These are phyloP conservation scores for Drosophila pseudoananassae DNA, from an alignment of 1,140 invertebrate genomes.

Conservation along the genomic window DNA sequence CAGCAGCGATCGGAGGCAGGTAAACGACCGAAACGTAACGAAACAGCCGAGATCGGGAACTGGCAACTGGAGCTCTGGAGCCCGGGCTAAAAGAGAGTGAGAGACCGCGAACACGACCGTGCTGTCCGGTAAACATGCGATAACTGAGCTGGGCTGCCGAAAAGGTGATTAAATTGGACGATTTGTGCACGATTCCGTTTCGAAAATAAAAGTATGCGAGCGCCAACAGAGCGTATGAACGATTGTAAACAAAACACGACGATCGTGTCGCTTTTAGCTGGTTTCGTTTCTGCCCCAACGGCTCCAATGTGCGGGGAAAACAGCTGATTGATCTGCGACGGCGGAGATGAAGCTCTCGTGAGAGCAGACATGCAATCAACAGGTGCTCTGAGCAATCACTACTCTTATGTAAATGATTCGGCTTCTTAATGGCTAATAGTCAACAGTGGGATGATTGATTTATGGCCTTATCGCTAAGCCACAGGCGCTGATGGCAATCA, in stretches of 20 bases:
- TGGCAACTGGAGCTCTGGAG: background rate
- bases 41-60: constrained; percentile 21
- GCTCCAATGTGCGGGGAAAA: constrained; percentile 11
- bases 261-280: constrained; percentile 15
- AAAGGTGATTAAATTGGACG: constrained; percentile 73
- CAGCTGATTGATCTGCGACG: constrained; percentile 50
- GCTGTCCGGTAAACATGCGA: constrained; percentile 65
- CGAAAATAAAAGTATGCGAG: constrained; percentile 68
- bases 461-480: constrained; percentile 9
- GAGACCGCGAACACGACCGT: constrained; percentile 56
- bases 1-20: constrained; percentile 30
- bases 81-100: background rate
- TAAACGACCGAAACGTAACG: constrained; percentile 49
- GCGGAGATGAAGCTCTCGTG: background rate
- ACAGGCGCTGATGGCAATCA: constrained; percentile 12
- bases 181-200: constrained; percentile 57
- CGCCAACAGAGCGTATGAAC: constrained; percentile 21
- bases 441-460: constrained; percentile 26
- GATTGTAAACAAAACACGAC: constrained; percentile 60
- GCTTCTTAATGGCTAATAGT: constrained; percentile 30
- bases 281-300: constrained; percentile 6
- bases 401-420: constrained; percentile 54
- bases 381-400: constrained; percentile 42
- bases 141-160: constrained; percentile 69
- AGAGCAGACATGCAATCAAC: constrained; percentile 22